Evolutionary conservation across 2,888 invertebrate species (phyloP), one percentile per base, ranked within the genome.

Genomic region (Cryptocephalus primarius): DNA sequence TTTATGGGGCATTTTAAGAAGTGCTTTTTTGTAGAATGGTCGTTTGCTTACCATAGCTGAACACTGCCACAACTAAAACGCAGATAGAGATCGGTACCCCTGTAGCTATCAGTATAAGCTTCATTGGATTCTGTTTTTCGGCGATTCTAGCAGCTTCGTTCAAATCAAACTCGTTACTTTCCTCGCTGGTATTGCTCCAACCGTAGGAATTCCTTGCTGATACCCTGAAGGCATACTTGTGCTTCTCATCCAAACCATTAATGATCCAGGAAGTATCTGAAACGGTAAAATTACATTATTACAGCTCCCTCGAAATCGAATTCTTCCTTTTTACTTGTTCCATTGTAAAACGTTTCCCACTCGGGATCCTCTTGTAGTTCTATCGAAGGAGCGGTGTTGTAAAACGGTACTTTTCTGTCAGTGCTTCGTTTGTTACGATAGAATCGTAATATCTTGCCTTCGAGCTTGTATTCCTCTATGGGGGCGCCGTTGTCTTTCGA

Each of bases 251-350:
- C 44, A 82, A 70, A 11, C 80, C 80, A 9, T 78, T 77, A 31
- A 91, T 80, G 49, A 88, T 78, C 86, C 92, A 94, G 62, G 84
- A 85, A 49, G 83, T 79, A 40, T 89, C 83, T 80, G 64, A 34
- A 68, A 64, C 34, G n/a, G n/a, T 9, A 31, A 33, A 4, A 39
- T 9, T 10, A 1, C 11, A 4, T 40, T 40, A 11, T 22, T 22
- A 22, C 6, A 40, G 1, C 8, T 14, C 1, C 34, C 13, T 33
- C n/a, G 11, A 10, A 4, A 9, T 33, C 10, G 10, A 33, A 33
- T 14, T 11, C 11, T 8, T 10, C 33, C 11, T 42, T 50, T 48
- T 58, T 63, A 83, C 82, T 85, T 42, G 82, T 81, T 54, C 88
- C 90, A 60, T 88, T 89, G 61, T 89, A 88, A 44, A 83, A 76